Evolutionary conservation across 2,797 vertebrate genomes (phyloP), one percentile per base, ranked within the genome.

Genomic region (Mormyrops boulengeri): DNA sequence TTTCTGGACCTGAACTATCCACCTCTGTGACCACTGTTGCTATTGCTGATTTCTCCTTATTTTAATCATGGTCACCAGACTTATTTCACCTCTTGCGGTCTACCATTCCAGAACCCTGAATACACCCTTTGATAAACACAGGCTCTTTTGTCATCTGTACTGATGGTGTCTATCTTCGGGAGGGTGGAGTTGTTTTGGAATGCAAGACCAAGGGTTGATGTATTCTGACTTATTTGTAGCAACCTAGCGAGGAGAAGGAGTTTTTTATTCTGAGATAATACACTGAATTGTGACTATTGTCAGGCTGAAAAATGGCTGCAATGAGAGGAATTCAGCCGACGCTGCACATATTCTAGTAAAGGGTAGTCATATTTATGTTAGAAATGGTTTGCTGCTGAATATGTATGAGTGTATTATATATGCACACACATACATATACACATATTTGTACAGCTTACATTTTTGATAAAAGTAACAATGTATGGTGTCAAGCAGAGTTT

Each of bases 251-350:
- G 30, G 11, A 53, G 47, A 22, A 87, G 30, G 22, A 9, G 4
- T 87, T 89, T 66, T 82, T 49, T 66, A 44, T 41, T 80, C 57
- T 47, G 22, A 38, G 22, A 26, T 62, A 47, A 30, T 88, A 17
- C 22, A 73, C 44, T 88, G 60, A 88, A 88, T 52, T 52, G 60
- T 50, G 26, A 73, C 44, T 50, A 60, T 50, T 62, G 80, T 89
- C 55, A 66, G 44, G 44, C 88, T 49, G 44, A 1, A 19, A 34
- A 86, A 69, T 4, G n/a, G 41, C 17, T n/a, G 34, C 34, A 57
- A 55, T 9, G 53, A 87, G 34, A 34, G 53, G 53, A 55, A 89
- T 80, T 38, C 73, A 50, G 22, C 52, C n/a, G 8, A 55, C 52
- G 41, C 4, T 60, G 34, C 73, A 52, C 41, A 52, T 49, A 22